Percentiles rank a stretch among this genome's conserved stretches.
These are phyloP conservation scores for Hipposideros armiger DNA, from an alignment of 2,113 vertebrate species.

Conservation along the genomic window DNA sequence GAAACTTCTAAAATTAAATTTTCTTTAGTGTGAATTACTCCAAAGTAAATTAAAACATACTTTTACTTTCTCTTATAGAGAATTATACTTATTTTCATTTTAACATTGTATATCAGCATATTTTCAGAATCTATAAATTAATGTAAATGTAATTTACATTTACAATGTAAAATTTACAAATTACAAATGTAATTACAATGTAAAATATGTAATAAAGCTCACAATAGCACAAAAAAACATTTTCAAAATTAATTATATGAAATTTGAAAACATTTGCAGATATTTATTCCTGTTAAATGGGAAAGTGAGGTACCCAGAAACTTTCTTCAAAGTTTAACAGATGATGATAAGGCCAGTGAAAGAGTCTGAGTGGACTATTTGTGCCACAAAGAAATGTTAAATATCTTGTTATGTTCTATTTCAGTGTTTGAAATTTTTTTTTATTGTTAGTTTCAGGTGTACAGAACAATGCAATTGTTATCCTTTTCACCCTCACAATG, in stretches of 20 bases:
- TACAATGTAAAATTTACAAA: slow-evolving; percentile 47
- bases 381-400: background rate
- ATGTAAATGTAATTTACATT: no score
- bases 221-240: background rate
- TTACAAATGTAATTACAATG: no score
- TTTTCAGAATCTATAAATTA: slow-evolving; percentile 53
- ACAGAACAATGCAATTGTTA: no score
- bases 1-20: slow-evolving; percentile 32
- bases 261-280: slow-evolving; percentile 1
- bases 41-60: slow-evolving; percentile 9
- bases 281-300: background rate
- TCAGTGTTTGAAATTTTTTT: background rate
- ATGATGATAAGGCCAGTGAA: background rate
- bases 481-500: no score
- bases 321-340: slow-evolving; percentile 35
- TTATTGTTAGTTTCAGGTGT: no score
- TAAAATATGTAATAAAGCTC: background rate
- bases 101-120: background rate
- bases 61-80: slow-evolving; percentile 27
- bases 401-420: background rate
- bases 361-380: background rate
- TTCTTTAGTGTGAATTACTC: slow-evolving; percentile 35
- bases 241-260: slow-evolving; percentile 21
- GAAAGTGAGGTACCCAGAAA: background rate
- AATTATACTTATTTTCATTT: slow-evolving; percentile 47